Base-by-base conservation (phyloP, 1,140 invertebrate species). In the Goniozus legneri region DNA sequence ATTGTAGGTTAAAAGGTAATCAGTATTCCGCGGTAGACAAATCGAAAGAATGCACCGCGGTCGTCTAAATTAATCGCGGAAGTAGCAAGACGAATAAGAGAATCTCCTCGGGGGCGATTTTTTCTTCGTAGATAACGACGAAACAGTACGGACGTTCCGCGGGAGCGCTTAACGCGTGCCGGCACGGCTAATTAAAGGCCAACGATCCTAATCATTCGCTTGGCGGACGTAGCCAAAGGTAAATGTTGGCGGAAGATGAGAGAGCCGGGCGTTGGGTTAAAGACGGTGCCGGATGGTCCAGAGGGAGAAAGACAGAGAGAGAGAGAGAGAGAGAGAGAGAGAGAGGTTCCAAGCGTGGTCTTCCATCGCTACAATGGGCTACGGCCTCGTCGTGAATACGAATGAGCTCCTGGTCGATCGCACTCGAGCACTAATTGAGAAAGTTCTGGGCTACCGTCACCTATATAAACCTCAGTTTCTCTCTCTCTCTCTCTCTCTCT, bases 351-450 rank as follows among this genome's bases (percentile, higher is more conserved):
- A 20, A 16, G 20, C 21, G 22, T 27, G 38, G 27, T n/a, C 15
- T 43, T 16, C 24, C 47, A 20, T 49, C 36, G 45, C 47, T 55
- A 56, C 46, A 56, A 54, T 47, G 30, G 42, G 36, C n/a, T n/a
- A n/a, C n/a, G 24, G 27, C 15, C 45, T 57, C 52, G 57, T 59
- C 56, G 50, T 59, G 61, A 64, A 64, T 64, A 56, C 56, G 50
- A 64, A 64, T 57, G 56, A 64, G 56, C 38, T 54, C 21, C 45
- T 38, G 57, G 58, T 58, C 51, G 61, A 64, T 64, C 49, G 50
- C 48, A 44, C 51, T 47, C 20, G 35, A 50, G 47, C 49, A 53
- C 54, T 64, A 61, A 64, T 64, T 64, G 61, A 64, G 61, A 64
- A 64, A 64, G 56, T 64, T 64, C 35, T 21, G 41, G 37, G 43